Evolutionary conservation across 2,888 invertebrate species (phyloP), one percentile per base, ranked within the genome.

Genomic region (Lasius fuliginosus): DNA sequence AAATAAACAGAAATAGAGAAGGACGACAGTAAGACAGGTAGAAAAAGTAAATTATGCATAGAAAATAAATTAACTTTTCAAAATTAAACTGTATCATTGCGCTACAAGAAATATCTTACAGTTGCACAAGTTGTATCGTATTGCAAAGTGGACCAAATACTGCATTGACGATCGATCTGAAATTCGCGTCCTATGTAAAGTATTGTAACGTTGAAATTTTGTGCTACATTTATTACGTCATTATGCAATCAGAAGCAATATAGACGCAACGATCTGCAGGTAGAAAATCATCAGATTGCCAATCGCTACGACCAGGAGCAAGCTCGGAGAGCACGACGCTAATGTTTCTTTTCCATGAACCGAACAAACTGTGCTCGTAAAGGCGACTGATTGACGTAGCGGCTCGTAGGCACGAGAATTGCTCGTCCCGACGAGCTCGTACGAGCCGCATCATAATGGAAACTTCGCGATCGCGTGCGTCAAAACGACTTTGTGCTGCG

Each of bases 291-390:
- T 73, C 36, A 84, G 85, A 90, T 88, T 85, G 86, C 83, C 85
- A 87, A 90, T 90, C 86, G 86, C 65, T 76, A 60, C 77, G 73
- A 75, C 36, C 58, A 68, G 60, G 15, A 33, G 40, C 65, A 53
- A 53, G 23, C 30, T 77, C 58, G 30, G 74, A 76, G 79, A 74
- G 75, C 69, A 56, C 64, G 62, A 87, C 85, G 86, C 81, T 90
- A 90, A 90, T 90, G 85, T 88, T 89, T 77, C 86, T 86, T 87
- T 90, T 90, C 87, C 90, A 90, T 90, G 90, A 90, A 88, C 73
- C 79, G 74, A 84, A 86, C 84, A 82, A 87, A 81, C 83, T 83
- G 6, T 49, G 62, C 67, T 83, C 75, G 40, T 84, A 86, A 88
- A 84, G 79, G 83, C 79, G 79, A 82, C 84, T 85, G 88, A 89